Percentiles rank a stretch among this genome's conserved stretches.
These are phyloP conservation scores for Torymus aiolomorphi DNA, from an alignment of 2,888 invertebrate species.

Conservation along the genomic window DNA sequence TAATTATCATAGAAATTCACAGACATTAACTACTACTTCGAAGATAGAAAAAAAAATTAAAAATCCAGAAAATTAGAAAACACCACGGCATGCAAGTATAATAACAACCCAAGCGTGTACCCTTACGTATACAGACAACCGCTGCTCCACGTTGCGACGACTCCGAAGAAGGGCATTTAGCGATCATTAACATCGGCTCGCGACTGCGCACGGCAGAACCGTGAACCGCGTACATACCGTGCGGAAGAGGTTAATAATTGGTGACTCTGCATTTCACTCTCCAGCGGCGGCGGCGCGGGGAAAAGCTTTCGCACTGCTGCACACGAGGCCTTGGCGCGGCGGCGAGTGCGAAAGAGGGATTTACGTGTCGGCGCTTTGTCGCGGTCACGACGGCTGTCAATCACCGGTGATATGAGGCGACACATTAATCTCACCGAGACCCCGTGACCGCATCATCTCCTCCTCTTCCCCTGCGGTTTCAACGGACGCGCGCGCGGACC, in stretches of 20 bases:
- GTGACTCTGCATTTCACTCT: constrained; percentile 47
- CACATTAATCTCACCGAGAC: constrained; percentile 72
- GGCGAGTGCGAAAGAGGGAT: constrained; percentile 55
- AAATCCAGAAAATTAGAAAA: too few relatives aligned
- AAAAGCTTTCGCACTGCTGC: constrained; percentile 22
- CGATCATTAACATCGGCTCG: constrained; percentile 35
- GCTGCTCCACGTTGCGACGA: neutral
- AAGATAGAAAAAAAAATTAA: too few relatives aligned
- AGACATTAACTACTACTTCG: too few relatives aligned
- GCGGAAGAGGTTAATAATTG: constrained; percentile 40
- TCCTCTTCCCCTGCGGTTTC: constrained; percentile 64
- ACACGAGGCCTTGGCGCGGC: too few relatives aligned
- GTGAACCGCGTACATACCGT: neutral
- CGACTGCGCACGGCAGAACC: neutral
- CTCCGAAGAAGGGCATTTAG: constrained; percentile 31
- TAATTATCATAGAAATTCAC: too few relatives aligned
- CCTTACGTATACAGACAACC: too few relatives aligned
- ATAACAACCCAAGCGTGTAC: too few relatives aligned
- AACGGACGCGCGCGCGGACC: constrained; percentile 61
- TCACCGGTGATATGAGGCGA: constrained; percentile 73
- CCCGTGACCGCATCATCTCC: constrained; percentile 65
- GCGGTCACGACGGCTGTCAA: constrained; percentile 74
- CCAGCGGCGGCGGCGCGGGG: neutral
- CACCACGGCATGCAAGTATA: too few relatives aligned
- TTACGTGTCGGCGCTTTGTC: constrained; percentile 73